Conservation (phyloP, 2,888 invertebrate genomes). For the Aricia artaxerxes region DNA sequence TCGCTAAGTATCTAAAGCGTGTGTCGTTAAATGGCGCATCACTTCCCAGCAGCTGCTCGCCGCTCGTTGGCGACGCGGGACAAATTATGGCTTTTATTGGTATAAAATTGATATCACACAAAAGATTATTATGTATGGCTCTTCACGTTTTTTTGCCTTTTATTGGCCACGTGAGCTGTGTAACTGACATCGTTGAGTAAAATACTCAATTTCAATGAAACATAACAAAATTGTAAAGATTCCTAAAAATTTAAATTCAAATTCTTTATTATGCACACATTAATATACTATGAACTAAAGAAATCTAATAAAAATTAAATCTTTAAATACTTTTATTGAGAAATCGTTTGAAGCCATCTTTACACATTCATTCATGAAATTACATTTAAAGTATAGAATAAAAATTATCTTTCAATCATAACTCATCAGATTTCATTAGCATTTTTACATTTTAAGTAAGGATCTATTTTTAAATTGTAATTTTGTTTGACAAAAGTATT, state of each 20-base stretch:
- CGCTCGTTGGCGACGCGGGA: conserved; percentile 3
- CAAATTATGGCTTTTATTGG: conserved; percentile 11
- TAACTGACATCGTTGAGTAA: neutral
- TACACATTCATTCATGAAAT: no score
- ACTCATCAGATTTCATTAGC: no score
- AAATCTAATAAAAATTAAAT: no score
- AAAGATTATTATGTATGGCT: conserved; percentile 23
- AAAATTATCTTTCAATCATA: no score
- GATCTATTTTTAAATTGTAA: no score
- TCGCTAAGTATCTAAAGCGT: conserved; percentile 74
- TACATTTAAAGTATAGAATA: no score
- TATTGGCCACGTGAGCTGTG: neutral
- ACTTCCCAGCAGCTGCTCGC: conserved; percentile 16
- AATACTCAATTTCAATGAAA: neutral
- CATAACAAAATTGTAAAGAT: neutral
- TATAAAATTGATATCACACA: conserved; percentile 22
- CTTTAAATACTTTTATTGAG: no score
- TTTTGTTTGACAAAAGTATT: no score
- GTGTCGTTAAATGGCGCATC: conserved; percentile 67
- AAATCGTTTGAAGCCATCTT: no score
- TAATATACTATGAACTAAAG: no score
- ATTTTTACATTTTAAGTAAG: no score
- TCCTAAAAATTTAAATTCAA: neutral
- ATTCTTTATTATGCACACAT: no score
- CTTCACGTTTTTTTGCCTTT: conserved; percentile 11